phyloP scores from a whole-genome alignment of 2,888 invertebrate species.

The Apodemia mormo region DNA sequence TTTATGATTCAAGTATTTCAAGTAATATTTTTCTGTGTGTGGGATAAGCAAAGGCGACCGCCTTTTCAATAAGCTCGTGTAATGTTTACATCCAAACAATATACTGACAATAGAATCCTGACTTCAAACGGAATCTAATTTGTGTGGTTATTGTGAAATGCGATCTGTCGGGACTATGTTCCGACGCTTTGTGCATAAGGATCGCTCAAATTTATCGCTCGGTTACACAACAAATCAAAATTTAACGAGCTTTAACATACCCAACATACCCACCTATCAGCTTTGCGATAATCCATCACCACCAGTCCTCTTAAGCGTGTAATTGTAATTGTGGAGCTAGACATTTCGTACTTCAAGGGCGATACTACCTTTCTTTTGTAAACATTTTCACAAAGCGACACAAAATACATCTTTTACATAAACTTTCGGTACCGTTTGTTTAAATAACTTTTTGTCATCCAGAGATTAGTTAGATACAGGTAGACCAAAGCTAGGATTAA shows the following conservation, averaged over 20 bases:
- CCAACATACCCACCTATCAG: constrained; percentile 61
- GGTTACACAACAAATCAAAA: constrained; percentile 80
- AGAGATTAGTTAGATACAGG: constrained; percentile 69
- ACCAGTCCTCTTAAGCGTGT: constrained; percentile 62
- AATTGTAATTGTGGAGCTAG: constrained; percentile 52
- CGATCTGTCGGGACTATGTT: constrained; percentile 56
- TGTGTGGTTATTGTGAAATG: constrained; percentile 79
- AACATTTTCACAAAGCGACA: constrained; percentile 13
- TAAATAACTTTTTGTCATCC: constrained; percentile 60
- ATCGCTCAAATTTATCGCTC: constrained; percentile 71
- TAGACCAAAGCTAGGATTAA: constrained; percentile 64
- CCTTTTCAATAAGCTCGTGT: constrained; percentile 67
- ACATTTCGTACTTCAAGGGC: constrained; percentile 13
- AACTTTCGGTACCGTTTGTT: constrained; percentile 50
- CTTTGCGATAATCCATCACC: constrained; percentile 57
- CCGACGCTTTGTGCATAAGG: constrained; percentile 55
- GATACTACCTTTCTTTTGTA: constrained; percentile 19
- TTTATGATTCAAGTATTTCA: no score
- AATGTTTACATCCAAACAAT: constrained; percentile 72
- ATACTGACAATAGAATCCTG: constrained; percentile 75
- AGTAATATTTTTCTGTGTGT: not conserved
- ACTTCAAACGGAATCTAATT: constrained; percentile 81
- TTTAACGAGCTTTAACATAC: constrained; percentile 63
- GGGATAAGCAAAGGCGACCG: constrained; percentile 49
- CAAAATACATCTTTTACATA: constrained; percentile 18